Conservation (phyloP, 2,888 invertebrate genomes). For the Cactoblastis cactorum region DNA sequence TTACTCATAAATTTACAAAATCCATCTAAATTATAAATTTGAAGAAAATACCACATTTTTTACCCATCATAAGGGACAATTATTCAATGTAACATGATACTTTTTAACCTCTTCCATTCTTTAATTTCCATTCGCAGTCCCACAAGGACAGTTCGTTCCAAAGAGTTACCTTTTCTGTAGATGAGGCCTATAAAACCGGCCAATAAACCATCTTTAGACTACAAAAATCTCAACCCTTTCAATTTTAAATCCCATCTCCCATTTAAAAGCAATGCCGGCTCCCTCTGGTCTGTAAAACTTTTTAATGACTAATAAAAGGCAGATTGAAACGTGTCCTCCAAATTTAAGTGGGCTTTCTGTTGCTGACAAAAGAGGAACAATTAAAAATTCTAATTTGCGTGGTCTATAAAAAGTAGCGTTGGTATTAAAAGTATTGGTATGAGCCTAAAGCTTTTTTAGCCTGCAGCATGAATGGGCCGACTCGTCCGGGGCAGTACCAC, state of each 20-base stretch:
- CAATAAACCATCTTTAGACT: background rate
- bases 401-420: background rate
- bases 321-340: constrained; percentile 36
- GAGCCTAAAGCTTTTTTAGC: too few species aligned
- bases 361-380: constrained; percentile 39
- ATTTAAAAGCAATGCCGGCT: constrained; percentile 8
- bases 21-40: too few species aligned
- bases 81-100: too few species aligned
- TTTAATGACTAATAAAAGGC: constrained; percentile 39
- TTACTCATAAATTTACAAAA: too few species aligned
- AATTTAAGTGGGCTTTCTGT: constrained; percentile 36
- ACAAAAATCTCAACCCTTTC: background rate
- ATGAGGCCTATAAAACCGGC: background rate
- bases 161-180: background rate
- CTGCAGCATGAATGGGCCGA: too few species aligned
- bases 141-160: too few species aligned
- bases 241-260: background rate
- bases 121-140: too few species aligned
- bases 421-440: too few species aligned
- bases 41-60: too few species aligned
- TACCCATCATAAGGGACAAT: too few species aligned
- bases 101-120: too few species aligned
- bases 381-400: constrained; percentile 25
- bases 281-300: constrained; percentile 27
- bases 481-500: too few species aligned